Base-by-base conservation (phyloP, 2,888 invertebrate species). In the Stictocephala bisonia region DNA sequence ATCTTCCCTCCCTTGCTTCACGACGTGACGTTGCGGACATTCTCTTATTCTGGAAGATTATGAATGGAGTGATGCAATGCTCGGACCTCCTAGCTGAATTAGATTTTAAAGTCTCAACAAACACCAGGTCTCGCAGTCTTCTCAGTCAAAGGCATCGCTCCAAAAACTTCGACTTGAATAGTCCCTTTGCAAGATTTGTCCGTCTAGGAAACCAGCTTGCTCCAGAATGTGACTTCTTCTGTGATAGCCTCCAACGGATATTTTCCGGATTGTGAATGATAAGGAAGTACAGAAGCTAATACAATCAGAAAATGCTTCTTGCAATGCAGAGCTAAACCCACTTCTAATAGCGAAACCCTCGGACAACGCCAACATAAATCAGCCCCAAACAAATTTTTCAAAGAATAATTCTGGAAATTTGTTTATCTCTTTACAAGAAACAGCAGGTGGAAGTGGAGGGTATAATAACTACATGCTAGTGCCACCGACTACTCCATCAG, bases 111-210 rank as follows among this genome's bases (percentile, higher is more conserved):
- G 15, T 48, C 15, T 15, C 48, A 6, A 13, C 48, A 4, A 48
- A 48, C 48, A 48, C 48, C 48, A 48, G 48, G 15, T 48, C 48
- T n/a, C n/a, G n/a, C n/a, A n/a, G n/a, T n/a, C n/a, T n/a, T n/a
- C n/a, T 48, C 4, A n/a, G 48, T 6, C 15, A 15, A 9, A 48
- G 48, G 6, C 48, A 48, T n/a, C 48, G 15, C 18, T 9, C 48
- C 15, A 48, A 9, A 7, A 35, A 35, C 35, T 35, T 9, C 35
- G 35, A 35, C 35, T 35, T 35, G 7, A 35, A 35, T 11, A 48
- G 48, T 9, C 48, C 48, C 15, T 15, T 48, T 9, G 48, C 48
- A 6, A 9, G 7, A 48, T 48, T 48, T n/a, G 15, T 48, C 15
- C 11, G 15, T 6, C 48, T 9, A 6, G 48, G 48, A n/a, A 48